Evolutionary conservation across 2,888 invertebrate species (phyloP), one percentile per base, ranked within the genome.

Genomic region (Neoaliturus tenellus): DNA sequence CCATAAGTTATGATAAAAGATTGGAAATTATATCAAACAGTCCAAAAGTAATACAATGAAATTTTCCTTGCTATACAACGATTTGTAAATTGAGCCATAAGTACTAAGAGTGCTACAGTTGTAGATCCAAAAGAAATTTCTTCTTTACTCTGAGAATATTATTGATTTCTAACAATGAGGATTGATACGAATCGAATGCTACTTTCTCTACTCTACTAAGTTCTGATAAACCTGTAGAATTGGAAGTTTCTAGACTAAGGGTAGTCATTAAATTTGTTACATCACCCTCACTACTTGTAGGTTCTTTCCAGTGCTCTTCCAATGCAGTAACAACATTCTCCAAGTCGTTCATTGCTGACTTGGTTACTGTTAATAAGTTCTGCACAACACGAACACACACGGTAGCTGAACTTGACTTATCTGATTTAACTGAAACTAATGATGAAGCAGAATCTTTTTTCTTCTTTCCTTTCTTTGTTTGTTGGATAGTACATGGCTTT

Each of bases 381-480:
- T 41, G 41, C 14, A 44, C 75, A 44, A 31, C 8, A 23, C 44
- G 48, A 44, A 75, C 48, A 75, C 41, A 25, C 1, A 28, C 25
- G 2, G n/a, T 75, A 1, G 41, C 23, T 14, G 41, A n/a, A 35
- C 10, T 71, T 71, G 71, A 1, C 39, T 71, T 71, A 10, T 71
- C 25, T 2, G n/a, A 39, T 31, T 35, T 35, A 5, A 44, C 44
- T 44, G 28, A 14, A 39, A n/a, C 44, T 12, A 20, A 39, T 14
- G 39, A 39, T 14, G 44, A 39, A 20, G 3, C 17, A 12, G 81
- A 39, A 31, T 86, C 85, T 51, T 86, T 86, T 80, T 93, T 94
- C 90, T 93, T 93, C 88, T 93, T 94, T 0, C 92, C 91, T 87
- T 93, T 94, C 88, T 93, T 93, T 48, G 90, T 88, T 89, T 91